Percentiles rank a stretch among this genome's conserved stretches.
These are phyloP conservation scores for Drosophila ogumai DNA, from an alignment of 1,140 invertebrate species.

Conservation along the genomic window DNA sequence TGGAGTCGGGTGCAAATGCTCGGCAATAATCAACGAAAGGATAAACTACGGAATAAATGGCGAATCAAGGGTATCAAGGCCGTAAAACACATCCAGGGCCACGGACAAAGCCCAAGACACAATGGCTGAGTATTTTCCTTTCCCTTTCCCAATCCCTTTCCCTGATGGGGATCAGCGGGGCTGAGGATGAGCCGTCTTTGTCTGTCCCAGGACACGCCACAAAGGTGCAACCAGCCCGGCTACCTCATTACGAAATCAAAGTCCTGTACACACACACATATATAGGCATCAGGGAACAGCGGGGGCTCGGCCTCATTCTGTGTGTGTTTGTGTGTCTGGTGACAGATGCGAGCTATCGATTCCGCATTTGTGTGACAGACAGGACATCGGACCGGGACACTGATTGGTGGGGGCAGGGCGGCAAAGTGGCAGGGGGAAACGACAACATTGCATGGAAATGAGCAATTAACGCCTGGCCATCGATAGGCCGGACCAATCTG, in stretches of 20 bases:
- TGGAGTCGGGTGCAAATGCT: conserved; percentile 59
- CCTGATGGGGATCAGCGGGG: conserved; percentile 5
- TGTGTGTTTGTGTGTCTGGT: conserved; percentile 38
- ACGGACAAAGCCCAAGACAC: conserved; percentile 60
- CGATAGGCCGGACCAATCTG: conserved; percentile 51
- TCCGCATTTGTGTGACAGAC: conserved; percentile 69
- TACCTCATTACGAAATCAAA: conserved; percentile 79
- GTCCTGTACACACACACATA: conserved; percentile 60
- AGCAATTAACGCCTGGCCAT: conserved; percentile 77
- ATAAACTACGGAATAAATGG: conserved; percentile 80
- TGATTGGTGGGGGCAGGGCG: not conserved
- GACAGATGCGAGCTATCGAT: conserved; percentile 77
- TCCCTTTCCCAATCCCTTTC: conserved; percentile 1
- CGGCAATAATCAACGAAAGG: conserved; percentile 80
- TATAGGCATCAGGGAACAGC: conserved; percentile 1
- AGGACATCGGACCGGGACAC: conserved; percentile 21
- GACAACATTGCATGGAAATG: conserved; percentile 67
- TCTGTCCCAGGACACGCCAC: conserved; percentile 39
- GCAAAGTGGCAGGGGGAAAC: conserved; percentile 17
- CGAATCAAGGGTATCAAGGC: conserved; percentile 73
- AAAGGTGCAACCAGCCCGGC: conserved; percentile 67
- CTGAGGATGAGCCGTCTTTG: conserved; percentile 3
- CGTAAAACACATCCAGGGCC: conserved; percentile 72
- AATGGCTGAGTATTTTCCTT: conserved; percentile 43
- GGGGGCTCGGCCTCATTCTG: not conserved